Base-by-base conservation (phyloP, 2,797 vertebrate genomes). In the Ptychobarbus kaznakovi region DNA sequence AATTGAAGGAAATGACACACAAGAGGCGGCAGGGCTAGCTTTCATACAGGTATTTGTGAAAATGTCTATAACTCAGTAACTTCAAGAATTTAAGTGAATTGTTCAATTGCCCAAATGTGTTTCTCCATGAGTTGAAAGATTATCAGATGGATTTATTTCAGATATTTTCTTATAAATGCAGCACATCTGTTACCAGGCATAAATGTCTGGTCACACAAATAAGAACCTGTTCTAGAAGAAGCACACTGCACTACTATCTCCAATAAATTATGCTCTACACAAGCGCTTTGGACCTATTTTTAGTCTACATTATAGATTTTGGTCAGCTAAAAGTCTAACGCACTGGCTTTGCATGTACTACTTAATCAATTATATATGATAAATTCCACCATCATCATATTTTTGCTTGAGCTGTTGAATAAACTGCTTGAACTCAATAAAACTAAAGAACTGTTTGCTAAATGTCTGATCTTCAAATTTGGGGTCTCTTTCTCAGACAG, bases 111-210 rank as follows among this genome's bases (percentile, higher is more conserved):
- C 22, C 32, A 76, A 38, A 53, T 38, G 32, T 22, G 11, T n/a
- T 76, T 75, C 35, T 56, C 20, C 28, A 22, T 13, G 3, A 38
- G 10, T 38, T 35, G 0, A 12, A 11, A 51, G 16, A 51, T 74
- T 75, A 25, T 72, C 25, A 51, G 28, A 35, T 53, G 28, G 18
- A 75, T 75, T 75, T 74, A 51, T 74, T 51, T 51, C 46, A 75
- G 28, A 61, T 72, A 8, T 51, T 20, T 51, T 75, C 2, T 35
- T 53, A 22, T 22, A 56, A 22, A 56, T 38, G 35, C n/a, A 56
- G 32, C 32, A 76, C 32, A 66, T 66, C 63, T 76, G 49, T 13
- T 75, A 75, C n/a, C 13, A 73, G 70, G 15, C 6, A 10, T 66
- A 66, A 66, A 66, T 6, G 63, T 66, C 61, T 28, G 61, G 61